Evolutionary conservation across 2,113 vertebrate species (phyloP), one percentile per base, ranked within the genome.

Genomic region (Microcebus ravelobensis): DNA sequence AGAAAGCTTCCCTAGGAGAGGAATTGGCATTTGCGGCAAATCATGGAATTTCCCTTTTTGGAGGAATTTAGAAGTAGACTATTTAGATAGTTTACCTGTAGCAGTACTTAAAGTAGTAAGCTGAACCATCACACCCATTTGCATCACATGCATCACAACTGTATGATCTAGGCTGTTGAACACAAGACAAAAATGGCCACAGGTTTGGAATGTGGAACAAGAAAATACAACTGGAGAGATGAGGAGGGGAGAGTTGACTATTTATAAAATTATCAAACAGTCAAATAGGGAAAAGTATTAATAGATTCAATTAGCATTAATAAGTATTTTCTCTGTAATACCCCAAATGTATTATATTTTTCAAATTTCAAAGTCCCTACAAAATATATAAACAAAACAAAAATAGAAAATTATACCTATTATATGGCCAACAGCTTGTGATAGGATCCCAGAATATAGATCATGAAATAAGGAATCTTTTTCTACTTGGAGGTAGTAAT

Each of bases 401-500:
- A 92, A 96, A 71, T n/a, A 91, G 52, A 76, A 79, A 95, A 91
- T 42, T 79, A 10, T n/a, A 13, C 3, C n/a, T 42, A 73, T 52
- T 67, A 55, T 34, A 18, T 61, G 57, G 17, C 17, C 6, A 65
- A 15, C 11, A 71, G 9, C 50, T 25, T 4, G 14, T 50, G 55
- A 80, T 0, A 73, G 29, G 27, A 73, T 70, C 45, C 34, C n/a
- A 94, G 50, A 42, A 12, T 29, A 15, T 17, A 29, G 18, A 9
- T 81, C 20, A 83, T 11, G 7, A 45, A 59, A 31, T 31, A 80
- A 96, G 31, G 29, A 15, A 89, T 57, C 11, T 4, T 50, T 48
- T 36, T 81, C 70, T 79, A 67, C 15, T 65, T 52, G 7, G 48
- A 55, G 61, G 15, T 45, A 52, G 21, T 55, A 81, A 96, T 4